Evolutionary conservation across 1,140 invertebrate species (phyloP), one percentile per base, ranked within the genome.

Genomic region (Pinna nobilis): DNA sequence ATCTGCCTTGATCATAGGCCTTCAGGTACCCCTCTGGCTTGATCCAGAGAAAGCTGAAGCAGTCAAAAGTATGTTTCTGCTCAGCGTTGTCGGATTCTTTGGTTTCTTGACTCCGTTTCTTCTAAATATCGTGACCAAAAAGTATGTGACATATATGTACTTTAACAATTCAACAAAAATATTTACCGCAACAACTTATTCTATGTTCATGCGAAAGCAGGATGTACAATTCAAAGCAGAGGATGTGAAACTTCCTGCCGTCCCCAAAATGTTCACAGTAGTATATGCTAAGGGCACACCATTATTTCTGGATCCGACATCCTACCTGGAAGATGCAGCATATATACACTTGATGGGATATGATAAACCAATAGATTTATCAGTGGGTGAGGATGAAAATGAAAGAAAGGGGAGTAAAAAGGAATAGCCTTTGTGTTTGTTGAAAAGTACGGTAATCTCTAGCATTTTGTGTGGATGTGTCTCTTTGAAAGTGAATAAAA

Each of bases 261-360:
- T 95, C 6, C 92, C 93, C 25, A 93, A 94, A 20, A 92, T 95
- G 90, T 95, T 97, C 77, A 94, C 95, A 15, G 93, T 93, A n/a
- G 92, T 96, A 83, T 51, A 90, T 55, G 93, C 93, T 0, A 94
- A 93, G 80, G 79, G 78, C 2, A 82, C 82, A 18, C 92, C 95
- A 0, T 78, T 97, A 0, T 96, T 97, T 83, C 88, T 97, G 18
- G 94, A 95, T 85, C 90, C 92, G 0, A 86, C 89, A 2, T 84
- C 90, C 15, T 97, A 97, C 80, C 86, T 90, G 6, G 91, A 95
- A 76, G 89, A 92, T 0, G 82, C 91, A 65, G 93, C 96, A 86
- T 97, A 95, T 90, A 92, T 91, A 39, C 93, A 92, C 80, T 92
- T 98, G 41, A 95, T 97, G 94, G 95, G 95, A 2, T 97, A 94